Conservation (phyloP, 1,140 invertebrate species). For the Sycophaga agraensis region DNA sequence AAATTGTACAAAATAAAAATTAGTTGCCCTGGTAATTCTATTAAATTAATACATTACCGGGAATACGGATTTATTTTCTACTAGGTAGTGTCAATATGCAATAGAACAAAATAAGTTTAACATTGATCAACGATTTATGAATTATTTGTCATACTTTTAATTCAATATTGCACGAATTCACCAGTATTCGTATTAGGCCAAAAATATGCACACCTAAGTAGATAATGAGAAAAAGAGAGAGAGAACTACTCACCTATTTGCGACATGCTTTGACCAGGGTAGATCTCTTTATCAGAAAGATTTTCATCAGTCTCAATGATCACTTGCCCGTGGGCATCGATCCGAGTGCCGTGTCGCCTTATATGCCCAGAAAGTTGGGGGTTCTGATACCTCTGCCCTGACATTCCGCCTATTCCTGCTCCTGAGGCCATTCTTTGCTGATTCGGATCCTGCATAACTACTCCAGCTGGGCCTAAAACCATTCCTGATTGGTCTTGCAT, state of each 20-base stretch:
- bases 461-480: conserved; percentile 42
- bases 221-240: no score
- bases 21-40: no score
- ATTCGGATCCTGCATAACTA: conserved; percentile 38
- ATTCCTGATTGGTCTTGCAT: conserved; percentile 43
- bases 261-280: conserved; percentile 64
- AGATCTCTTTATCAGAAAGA: conserved; percentile 84
- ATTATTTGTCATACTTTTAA: no score
- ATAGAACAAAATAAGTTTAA: no score
- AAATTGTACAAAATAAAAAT: no score
- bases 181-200: no score
- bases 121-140: no score
- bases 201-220: no score
- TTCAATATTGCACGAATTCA: no score
- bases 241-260: conserved; percentile 59
- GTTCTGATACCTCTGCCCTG: conserved; percentile 41
- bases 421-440: conserved; percentile 46
- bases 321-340: conserved; percentile 59
- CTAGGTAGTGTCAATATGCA: no score
- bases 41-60: no score
- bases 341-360: conserved; percentile 50
- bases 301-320: conserved; percentile 85
- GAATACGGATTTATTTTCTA: no score
- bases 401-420: conserved; percentile 9
- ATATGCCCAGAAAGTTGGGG: conserved; percentile 55